Evolutionary conservation across 2,113 vertebrate species (phyloP).

Genomic region (Sarotherodon lohbergeri): DNA sequence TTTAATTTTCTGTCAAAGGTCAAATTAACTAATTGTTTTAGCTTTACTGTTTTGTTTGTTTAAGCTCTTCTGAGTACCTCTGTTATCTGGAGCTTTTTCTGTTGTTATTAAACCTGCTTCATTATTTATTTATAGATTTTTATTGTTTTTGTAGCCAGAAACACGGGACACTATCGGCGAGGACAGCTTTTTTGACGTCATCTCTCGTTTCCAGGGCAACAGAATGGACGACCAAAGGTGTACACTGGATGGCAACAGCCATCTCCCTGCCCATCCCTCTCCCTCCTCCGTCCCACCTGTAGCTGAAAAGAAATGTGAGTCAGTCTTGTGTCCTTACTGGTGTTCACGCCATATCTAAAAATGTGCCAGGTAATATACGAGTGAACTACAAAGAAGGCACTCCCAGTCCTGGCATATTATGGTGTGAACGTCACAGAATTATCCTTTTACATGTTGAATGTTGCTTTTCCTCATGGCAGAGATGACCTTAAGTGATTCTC

Average conservation of each 20-base stretch:
- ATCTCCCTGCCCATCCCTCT: slow-evolving; percentile 42
- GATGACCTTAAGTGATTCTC: not conserved
- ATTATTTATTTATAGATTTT: not conserved
- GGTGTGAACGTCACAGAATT: slow-evolving; percentile 24
- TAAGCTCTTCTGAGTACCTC: not conserved
- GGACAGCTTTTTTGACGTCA: slow-evolving; percentile 91
- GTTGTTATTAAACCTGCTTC: not conserved
- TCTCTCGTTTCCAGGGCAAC: slow-evolving; percentile 92
- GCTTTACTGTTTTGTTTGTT: not conserved
- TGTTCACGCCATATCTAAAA: slow-evolving; percentile 22
- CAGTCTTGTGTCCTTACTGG: slow-evolving; percentile 6
- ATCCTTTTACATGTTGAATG: not conserved
- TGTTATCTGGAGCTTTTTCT: not conserved
- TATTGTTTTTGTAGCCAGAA: slow-evolving; percentile 48
- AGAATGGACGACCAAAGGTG: slow-evolving; percentile 96
- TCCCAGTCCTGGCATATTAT: not conserved
- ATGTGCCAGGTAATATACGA: not conserved
- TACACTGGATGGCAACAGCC: slow-evolving; percentile 73
- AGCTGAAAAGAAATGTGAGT: slow-evolving; percentile 81
- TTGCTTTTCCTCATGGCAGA: not conserved
- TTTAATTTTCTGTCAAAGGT: not conserved
- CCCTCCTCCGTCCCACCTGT: slow-evolving; percentile 72
- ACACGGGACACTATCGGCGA: slow-evolving; percentile 79
- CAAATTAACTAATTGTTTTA: not conserved
- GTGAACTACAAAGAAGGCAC: not conserved